These are phyloP conservation scores for Xenops minutus DNA, from an alignment of 2,797 vertebrate genomes.

Conservation along the genomic window DNA sequence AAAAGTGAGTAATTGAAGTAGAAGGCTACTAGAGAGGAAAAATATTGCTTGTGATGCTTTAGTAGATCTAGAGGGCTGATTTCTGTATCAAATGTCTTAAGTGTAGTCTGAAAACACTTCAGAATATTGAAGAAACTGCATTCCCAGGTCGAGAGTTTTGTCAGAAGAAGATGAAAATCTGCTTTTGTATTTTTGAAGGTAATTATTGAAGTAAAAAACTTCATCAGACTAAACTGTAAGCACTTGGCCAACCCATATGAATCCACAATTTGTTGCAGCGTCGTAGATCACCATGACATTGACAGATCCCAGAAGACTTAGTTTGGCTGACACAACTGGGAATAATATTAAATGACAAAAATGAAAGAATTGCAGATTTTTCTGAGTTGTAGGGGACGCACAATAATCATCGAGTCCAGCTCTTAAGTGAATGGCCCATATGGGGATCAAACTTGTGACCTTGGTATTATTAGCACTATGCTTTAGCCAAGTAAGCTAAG, in stretches of 20 bases:
- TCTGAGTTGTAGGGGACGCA: background rate
- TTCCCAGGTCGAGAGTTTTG: background rate
- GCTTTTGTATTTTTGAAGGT: background rate
- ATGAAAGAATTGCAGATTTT: background rate
- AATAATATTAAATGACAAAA: background rate
- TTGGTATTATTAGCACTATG: too few relatives aligned
- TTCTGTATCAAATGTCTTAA: background rate
- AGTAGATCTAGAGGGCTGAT: background rate
- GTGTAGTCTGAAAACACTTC: background rate
- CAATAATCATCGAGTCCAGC: background rate
- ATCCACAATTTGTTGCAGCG: background rate
- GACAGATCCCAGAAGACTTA: background rate
- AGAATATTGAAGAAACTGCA: background rate
- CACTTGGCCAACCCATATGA: background rate
- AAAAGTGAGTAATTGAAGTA: background rate
- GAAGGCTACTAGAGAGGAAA: background rate
- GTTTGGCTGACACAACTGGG: background rate
- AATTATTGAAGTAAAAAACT: background rate
- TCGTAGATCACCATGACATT: background rate
- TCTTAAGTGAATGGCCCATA: background rate
- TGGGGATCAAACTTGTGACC: background rate
- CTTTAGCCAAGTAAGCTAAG: background rate
- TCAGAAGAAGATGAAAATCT: background rate
- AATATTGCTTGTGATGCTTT: background rate
- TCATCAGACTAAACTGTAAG: background rate